Percentiles rank a stretch among this genome's conserved stretches.
Evolutionary conservation across 2,113 vertebrate genomes (phyloP).

Genomic region (Macquaria ambigua): DNA sequence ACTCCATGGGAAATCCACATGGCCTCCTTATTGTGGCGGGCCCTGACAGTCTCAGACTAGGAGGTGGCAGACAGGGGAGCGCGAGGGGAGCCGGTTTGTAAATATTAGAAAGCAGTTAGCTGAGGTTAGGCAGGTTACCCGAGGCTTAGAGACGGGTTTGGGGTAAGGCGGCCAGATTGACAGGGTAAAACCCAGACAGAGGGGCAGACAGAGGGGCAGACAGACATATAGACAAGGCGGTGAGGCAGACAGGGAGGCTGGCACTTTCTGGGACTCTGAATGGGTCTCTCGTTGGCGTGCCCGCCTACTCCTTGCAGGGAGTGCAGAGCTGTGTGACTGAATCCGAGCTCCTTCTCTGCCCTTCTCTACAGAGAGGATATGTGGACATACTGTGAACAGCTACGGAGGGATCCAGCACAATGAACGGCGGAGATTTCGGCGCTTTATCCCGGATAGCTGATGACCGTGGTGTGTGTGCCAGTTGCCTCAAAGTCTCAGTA

Average conservation of each 20-base stretch:
- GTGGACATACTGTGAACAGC: constrained; percentile 63
- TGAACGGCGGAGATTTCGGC: constrained; percentile 35
- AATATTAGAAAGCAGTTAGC: constrained; percentile 62
- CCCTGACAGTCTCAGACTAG: constrained; percentile 83
- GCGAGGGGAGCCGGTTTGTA: constrained; percentile 55
- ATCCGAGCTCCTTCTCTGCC: constrained; percentile 75
- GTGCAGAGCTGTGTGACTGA: constrained; percentile 81
- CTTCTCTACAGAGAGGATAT: constrained; percentile 77
- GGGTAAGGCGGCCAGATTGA: constrained; percentile 55
- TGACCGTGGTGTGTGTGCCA: constrained; percentile 33
- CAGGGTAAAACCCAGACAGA: constrained; percentile 57
- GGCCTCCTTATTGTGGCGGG: constrained; percentile 89
- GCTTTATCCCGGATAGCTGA: constrained; percentile 49
- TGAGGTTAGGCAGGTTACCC: constrained; percentile 51
- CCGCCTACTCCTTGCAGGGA: constrained; percentile 78
- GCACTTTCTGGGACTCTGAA: constrained; percentile 76
- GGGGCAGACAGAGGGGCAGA: constrained; percentile 58
- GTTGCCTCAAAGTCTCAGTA: constrained; percentile 52
- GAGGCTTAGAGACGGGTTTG: constrained; percentile 30
- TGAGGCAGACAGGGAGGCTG: constrained; percentile 71
- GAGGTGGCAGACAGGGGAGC: constrained; percentile 70
- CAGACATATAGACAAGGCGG: constrained; percentile 55
- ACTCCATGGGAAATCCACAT: constrained; percentile 87
- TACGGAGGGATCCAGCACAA: constrained; percentile 48
- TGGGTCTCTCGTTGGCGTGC: constrained; percentile 73